These are phyloP conservation scores for Brachystomella parvula DNA, from an alignment of 1,140 invertebrate species.

Conservation along the genomic window DNA sequence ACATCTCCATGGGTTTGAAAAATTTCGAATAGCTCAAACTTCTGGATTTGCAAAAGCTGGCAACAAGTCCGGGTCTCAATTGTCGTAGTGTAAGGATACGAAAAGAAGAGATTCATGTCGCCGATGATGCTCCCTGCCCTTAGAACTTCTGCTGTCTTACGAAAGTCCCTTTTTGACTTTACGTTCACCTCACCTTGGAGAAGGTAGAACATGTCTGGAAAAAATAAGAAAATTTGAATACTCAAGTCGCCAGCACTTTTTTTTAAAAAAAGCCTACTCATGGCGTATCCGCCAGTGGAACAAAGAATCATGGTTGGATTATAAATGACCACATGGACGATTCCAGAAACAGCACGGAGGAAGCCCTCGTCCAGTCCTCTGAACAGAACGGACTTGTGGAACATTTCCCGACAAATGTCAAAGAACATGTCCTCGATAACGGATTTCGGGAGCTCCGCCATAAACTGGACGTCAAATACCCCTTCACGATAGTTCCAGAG, in stretches of 20 bases:
- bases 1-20: neutral
- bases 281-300: constrained; percentile 25
- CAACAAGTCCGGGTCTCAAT: constrained; percentile 32
- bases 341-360: constrained; percentile 21
- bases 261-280: no score
- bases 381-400: constrained; percentile 31
- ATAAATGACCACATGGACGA: constrained; percentile 28
- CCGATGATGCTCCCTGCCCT: constrained; percentile 32
- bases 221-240: no score
- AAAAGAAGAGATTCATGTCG: constrained; percentile 31
- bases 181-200: constrained; percentile 31
- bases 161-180: constrained; percentile 22
- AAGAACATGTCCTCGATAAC: constrained; percentile 30
- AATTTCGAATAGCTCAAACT: neutral
- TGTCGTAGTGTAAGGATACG: constrained; percentile 22
- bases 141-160: constrained; percentile 21
- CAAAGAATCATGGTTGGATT: constrained; percentile 37
- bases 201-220: constrained; percentile 33
- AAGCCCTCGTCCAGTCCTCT: constrained; percentile 31
- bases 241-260: no score
- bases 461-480: constrained; percentile 20
- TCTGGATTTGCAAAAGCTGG: constrained; percentile 22
- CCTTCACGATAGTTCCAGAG: constrained; percentile 35
- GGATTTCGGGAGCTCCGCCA: constrained; percentile 17
- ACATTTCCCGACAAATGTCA: constrained; percentile 36